These are phyloP conservation scores for Hirtodrosophila alboralis DNA, from an alignment of 2,888 invertebrate genomes.

Conservation along the genomic window DNA sequence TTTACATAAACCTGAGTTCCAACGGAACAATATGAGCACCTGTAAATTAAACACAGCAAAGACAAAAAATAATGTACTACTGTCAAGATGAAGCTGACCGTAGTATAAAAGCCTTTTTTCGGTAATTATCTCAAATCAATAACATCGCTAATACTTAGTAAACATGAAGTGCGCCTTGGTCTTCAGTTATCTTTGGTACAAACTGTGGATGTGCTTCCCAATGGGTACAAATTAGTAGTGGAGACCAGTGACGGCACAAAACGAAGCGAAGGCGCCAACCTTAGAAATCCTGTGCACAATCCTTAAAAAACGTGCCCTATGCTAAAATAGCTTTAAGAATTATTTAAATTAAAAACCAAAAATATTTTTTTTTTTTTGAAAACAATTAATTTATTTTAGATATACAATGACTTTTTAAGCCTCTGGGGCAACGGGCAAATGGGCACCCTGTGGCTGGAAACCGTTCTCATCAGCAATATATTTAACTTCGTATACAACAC, in stretches of 20 bases:
- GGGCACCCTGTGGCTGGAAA: conserved; percentile 84
- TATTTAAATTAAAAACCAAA: too few species aligned
- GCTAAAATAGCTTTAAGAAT: too few species aligned
- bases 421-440: conserved; percentile 69
- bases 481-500: conserved; percentile 62
- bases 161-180: conserved; percentile 71
- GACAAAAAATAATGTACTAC: conserved; percentile 23
- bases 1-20: neutral
- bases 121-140: conserved; percentile 5
- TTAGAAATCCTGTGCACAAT: conserved; percentile 70
- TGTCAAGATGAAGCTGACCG: neutral
- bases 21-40: conserved; percentile 31
- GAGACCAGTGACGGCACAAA: conserved; percentile 81
- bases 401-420: neutral
- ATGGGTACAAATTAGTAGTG: conserved; percentile 38
- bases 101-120: conserved; percentile 25
- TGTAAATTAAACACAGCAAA: conserved; percentile 3
- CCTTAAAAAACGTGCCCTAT: too few species aligned
- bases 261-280: conserved; percentile 67
- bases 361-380: neutral
- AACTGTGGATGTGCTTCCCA: conserved; percentile 21
- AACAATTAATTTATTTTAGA: conserved; percentile 22
- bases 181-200: conserved; percentile 49
- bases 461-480: conserved; percentile 85
- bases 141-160: too few species aligned